Conservation (phyloP, 2,113 vertebrate genomes). For the Cettia cetti region DNA sequence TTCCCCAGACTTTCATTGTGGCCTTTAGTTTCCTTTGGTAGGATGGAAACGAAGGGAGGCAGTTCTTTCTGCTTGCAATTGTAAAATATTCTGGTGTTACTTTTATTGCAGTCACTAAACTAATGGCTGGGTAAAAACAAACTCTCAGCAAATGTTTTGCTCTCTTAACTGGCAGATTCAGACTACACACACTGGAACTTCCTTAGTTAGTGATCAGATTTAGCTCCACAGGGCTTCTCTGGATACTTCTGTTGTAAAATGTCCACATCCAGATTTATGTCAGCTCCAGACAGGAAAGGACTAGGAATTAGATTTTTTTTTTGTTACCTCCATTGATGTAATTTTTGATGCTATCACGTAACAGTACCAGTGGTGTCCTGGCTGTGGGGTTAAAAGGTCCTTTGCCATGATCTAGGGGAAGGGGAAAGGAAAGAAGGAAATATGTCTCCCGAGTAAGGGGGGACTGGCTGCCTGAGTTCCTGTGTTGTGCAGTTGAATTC, state of each 20-base stretch:
- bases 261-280: not conserved
- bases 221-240: not conserved
- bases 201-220: not conserved
- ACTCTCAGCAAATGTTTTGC: not conserved
- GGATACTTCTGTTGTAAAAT: not conserved
- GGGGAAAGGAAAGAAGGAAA: not conserved
- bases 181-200: not conserved
- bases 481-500: not conserved
- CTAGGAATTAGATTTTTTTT: not conserved
- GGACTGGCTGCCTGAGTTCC: not conserved
- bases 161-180: not conserved
- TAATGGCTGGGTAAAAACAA: not conserved
- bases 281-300: not conserved
- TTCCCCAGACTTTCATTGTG: not conserved
- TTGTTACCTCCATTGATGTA: not conserved
- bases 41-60: not conserved
- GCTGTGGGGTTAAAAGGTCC: not conserved
- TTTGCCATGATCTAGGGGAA: not conserved
- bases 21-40: not conserved
- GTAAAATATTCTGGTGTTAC: not conserved
- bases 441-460: not conserved
- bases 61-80: not conserved
- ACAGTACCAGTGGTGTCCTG: not conserved
- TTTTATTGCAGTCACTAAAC: not conserved
- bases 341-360: not conserved